Evolutionary conservation across 2,113 vertebrate species (phyloP), one percentile per base, ranked within the genome.

Genomic region (Ellobius talpinus): DNA sequence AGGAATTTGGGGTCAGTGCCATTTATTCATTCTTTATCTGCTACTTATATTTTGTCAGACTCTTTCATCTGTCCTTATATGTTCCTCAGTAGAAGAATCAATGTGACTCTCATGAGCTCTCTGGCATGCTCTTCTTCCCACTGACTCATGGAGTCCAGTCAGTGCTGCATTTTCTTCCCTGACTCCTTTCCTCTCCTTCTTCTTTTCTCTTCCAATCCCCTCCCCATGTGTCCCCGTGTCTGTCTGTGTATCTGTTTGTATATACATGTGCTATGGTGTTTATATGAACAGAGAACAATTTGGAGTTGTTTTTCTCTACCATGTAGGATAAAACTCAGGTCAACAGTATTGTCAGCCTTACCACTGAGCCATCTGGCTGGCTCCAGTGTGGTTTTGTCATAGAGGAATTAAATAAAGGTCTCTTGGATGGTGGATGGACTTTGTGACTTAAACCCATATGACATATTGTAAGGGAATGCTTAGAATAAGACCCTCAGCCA

Each of bases 11-110:
- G 24, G 36, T 70, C 52, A 65, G 36, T 77, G 77, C 82, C 76
- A 47, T 84, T 93, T 88, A 61, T 78, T 91, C 26, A 79, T 84
- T 92, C 89, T 95, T 93, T 91, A 95, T 88, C 66, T 95, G 39
- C 76, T 89, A 12, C 39, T 95, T 94, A 70, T 31, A 13, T 96
- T 95, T 89, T 95, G 8, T 91, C 85, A 55, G 55, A 92, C 78
- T 3, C 33, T 95, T 86, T 91, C 21, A 78, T 52, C 9, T 88
- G 24, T 78, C 31, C 85, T 91, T 90, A 21, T 90, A n/a, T 87
- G 88, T 94, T 45, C 93, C 5, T 31, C 12, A 90, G 23, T 93
- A 58, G 50, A 73, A 88, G 63, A 96, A 77, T 92, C 63, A 63
- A 86, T 11, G 23, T 85, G 72, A 87, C 55, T 84, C 58, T 77